Base-by-base conservation (phyloP, 2,797 vertebrate species). In the Rhinophrynus dorsalis region DNA sequence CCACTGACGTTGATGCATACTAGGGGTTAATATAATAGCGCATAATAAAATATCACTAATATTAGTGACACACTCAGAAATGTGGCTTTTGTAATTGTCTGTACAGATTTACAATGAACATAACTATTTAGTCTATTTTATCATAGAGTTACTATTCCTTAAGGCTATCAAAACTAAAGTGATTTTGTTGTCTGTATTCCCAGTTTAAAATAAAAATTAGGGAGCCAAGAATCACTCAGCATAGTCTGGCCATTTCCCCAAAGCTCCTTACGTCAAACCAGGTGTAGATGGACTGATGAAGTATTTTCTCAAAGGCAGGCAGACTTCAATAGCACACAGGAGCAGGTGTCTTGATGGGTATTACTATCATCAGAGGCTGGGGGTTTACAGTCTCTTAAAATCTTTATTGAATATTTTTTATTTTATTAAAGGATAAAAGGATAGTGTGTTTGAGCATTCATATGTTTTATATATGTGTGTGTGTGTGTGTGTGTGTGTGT, bases 241-340 rank as follows among this genome's bases (percentile, higher is more conserved):
- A 7, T 69, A 80, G 52, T 72, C 50, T 72, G 66, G 54, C 20
- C 65, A 69, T 0, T 0, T 74, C 72, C 55, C 78, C 79, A 76
- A 83, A 79, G 75, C 75, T 71, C 61, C 71, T 83, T 74, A 44
- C 0, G 5, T 77, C 66, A 75, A 80, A 79, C 63, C 78, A 83
- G 78, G 78, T 80, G 78, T 57, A 75, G 2, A 0, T n/a, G 38
- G 62, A 61, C 27, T 62, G 77, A 77, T 77, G 77, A 81, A 82
- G 80, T 35, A 59, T 56, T 65, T 69, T 76, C 54, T 37, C 65
- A 79, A 82, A 82, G 75, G 51, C 66, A 77, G 65, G 3, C 60
- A 80, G 77, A 82, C n/a, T 76, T 78, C 78, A 71, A 63, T 33
- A 76, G 45, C 8, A 0, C 62, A 65, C 77, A 83, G 78, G 73